These are phyloP conservation scores for Sinosuthora webbiana DNA, from an alignment of 2,113 vertebrate genomes.

Conservation along the genomic window DNA sequence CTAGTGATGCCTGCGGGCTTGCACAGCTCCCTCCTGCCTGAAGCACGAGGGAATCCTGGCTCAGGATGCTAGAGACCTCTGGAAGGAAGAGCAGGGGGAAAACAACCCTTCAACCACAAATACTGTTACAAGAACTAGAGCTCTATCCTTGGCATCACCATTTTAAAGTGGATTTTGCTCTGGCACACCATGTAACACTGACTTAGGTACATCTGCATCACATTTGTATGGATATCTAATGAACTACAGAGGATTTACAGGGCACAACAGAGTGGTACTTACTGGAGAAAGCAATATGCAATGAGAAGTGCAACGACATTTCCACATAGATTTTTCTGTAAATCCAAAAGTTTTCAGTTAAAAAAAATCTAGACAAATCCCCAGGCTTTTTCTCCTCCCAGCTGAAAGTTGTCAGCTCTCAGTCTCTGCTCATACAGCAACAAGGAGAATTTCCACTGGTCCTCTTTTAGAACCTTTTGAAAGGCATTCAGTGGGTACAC, in stretches of 20 bases:
- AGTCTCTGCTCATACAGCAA: neutral
- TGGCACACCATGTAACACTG: accelerated
- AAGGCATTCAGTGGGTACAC: neutral
- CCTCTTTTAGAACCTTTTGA: neutral
- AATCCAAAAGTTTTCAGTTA: neutral
- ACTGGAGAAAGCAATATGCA: neutral
- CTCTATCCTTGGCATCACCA: neutral
- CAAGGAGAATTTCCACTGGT: neutral
- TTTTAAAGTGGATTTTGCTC: neutral
- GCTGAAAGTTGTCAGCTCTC: neutral
- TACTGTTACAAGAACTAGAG: neutral
- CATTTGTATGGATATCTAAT: neutral
- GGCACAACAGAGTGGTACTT: neutral
- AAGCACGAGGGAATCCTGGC: accelerated
- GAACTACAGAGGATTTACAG: neutral
- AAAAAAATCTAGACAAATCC: neutral
- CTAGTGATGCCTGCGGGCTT: constrained; percentile 2
- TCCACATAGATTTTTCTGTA: neutral
- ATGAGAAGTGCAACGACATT: neutral
- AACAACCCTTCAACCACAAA: neutral
- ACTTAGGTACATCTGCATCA: neutral
- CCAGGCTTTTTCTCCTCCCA: neutral
- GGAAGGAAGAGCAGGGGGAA: accelerated
- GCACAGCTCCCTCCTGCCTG: neutral
- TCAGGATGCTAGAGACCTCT: neutral